Base-by-base conservation (phyloP, 2,797 vertebrate genomes). In the Sebastes minor region DNA sequence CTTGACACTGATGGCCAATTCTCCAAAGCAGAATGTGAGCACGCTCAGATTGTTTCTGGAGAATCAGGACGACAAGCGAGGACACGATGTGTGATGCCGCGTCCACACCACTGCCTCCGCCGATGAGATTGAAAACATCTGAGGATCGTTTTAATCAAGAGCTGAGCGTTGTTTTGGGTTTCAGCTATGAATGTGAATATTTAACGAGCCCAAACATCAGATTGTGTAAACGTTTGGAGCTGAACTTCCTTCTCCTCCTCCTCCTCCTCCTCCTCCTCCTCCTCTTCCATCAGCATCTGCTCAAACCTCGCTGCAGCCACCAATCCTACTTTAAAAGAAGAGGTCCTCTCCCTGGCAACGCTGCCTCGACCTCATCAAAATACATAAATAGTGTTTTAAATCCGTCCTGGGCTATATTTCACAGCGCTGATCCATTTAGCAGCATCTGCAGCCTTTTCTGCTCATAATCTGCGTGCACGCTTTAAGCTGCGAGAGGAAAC, bases 371-470 rank as follows among this genome's bases (percentile, higher is more conserved):
- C 72, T 78, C 81, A 25, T 67, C 77, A 60, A 30, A 71, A 76
- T 8, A 63, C 67, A 38, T 25, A 20, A 16, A 62, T 12, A 3
- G 72, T 20, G 68, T 71, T 77, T 86, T 82, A 79, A 89, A 85
- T 87, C 83, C 76, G 66, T 55, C 16, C 74, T n/a, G 56, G 23
- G 71, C 75, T 74, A 25, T 42, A 65, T 84, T 87, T 82, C 74
- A 67, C 82, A 69, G 82, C 67, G 3, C 66, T 23, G 80, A 92
- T 89, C 87, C 88, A 88, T 87, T 90, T 86, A 90, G 82, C 79
- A 84, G 85, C 79, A 76, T 88, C 76, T 85, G 78, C 78, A 80
- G 88, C 87, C 85, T 80, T 85, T 89, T 85, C 84, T 8, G 10
- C 62, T 22, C 81, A 59, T 88, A 89, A 89, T 93, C 89, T 91